phyloP scores from a whole-genome alignment of 2,797 vertebrate genomes.

The Notolabrus celidotus region DNA sequence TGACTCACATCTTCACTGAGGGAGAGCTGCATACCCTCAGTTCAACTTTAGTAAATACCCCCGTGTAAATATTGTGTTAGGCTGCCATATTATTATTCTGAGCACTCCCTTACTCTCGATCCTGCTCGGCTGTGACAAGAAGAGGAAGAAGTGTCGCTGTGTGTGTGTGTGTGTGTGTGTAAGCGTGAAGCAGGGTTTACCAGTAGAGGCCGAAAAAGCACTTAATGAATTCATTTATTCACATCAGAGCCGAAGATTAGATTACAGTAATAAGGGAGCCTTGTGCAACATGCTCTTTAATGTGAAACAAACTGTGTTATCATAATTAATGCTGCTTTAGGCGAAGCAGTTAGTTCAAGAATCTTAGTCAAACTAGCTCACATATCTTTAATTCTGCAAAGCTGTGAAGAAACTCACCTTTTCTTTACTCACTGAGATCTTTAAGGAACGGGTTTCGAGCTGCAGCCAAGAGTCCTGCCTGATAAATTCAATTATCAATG shows the following conservation, averaged over 20 bases:
- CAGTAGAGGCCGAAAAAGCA: not conserved
- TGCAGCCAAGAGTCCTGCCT: constrained; percentile 32
- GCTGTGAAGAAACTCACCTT: not conserved
- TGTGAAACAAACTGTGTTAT: not conserved
- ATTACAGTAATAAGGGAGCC: not conserved
- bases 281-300: not conserved
- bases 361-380: not conserved
- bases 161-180: not conserved
- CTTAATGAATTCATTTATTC: not conserved
- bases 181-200: not conserved
- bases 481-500: constrained; percentile 55
- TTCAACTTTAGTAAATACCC: constrained; percentile 25
- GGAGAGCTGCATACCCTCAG: constrained; percentile 13
- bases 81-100: constrained; percentile 30
- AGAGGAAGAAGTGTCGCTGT: not conserved
- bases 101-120: constrained; percentile 6
- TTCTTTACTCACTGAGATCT: constrained; percentile 4
- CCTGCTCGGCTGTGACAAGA: not conserved
- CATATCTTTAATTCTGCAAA: not conserved
- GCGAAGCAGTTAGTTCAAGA: not conserved
- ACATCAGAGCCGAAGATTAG: not conserved
- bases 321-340: not conserved
- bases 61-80: constrained; percentile 39
- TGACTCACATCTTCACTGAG: constrained; percentile 11
- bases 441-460: not conserved